phyloP scores from a whole-genome alignment of 2,797 vertebrate species.

The Hydrophis major region DNA sequence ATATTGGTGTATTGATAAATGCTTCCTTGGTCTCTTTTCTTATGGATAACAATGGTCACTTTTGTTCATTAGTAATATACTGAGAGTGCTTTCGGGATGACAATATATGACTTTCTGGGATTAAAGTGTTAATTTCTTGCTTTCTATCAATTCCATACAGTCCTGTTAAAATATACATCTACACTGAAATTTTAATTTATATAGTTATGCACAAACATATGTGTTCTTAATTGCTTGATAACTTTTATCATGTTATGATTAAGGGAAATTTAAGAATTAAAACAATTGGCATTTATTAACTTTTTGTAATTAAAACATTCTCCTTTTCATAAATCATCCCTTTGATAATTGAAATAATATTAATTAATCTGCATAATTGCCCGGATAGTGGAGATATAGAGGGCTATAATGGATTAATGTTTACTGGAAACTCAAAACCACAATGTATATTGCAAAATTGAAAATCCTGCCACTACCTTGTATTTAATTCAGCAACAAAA shows the following conservation, averaged over 20 bases:
- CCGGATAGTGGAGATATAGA: background rate
- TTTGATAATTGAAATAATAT: background rate
- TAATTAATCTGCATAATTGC: background rate
- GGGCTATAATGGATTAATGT: background rate
- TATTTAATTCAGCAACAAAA: background rate
- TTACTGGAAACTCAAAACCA: background rate
- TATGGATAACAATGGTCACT: background rate
- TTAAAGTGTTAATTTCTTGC: background rate
- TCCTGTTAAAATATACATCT: background rate
- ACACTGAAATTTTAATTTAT: background rate
- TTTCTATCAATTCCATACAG: background rate
- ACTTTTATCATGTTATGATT: background rate
- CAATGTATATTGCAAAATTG: background rate
- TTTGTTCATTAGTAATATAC: background rate
- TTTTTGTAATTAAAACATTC: background rate
- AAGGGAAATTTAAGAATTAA: background rate
- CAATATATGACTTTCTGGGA: background rate
- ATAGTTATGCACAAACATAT: background rate
- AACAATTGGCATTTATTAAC: background rate
- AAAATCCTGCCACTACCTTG: background rate
- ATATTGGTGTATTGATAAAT: background rate
- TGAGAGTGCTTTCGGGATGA: background rate
- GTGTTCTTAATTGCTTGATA: background rate
- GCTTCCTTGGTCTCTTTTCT: background rate
- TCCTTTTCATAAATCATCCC: background rate